A percentile compares a stretch with the other conserved stretches of the same genome.
These are phyloP conservation scores for Sarcophaga subvicina DNA, from an alignment of 2,888 invertebrate genomes.

Conservation along the genomic window DNA sequence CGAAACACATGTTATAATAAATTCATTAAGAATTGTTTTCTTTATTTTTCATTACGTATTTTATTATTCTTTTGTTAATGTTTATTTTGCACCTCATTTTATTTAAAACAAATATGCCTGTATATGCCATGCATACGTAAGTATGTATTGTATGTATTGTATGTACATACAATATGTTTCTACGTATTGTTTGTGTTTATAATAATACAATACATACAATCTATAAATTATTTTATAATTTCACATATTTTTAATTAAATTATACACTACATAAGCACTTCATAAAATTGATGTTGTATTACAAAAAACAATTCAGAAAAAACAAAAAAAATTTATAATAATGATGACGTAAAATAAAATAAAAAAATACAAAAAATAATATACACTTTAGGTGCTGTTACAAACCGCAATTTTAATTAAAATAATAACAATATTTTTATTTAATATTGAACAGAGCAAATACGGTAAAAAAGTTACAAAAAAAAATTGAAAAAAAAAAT, in stretches of 20 bases:
- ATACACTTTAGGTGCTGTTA: conserved; percentile 3
- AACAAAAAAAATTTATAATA: too few relatives aligned
- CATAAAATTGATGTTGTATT: conserved; percentile 22
- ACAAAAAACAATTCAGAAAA: conserved; percentile 1
- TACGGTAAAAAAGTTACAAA: neutral
- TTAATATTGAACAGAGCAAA: conserved; percentile 36
- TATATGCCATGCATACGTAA: neutral
- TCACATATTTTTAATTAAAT: conserved; percentile 32
- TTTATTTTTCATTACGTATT: neutral
- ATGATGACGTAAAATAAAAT: too few relatives aligned
- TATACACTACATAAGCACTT: conserved; percentile 29
- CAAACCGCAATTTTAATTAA: conserved; percentile 68
- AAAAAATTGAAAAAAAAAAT: too few relatives aligned
- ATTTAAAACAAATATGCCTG: neutral
- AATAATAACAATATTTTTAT: conserved; percentile 67
- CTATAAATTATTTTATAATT: neutral
- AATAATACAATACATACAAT: neutral
- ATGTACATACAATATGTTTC: too few relatives aligned
- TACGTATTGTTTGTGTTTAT: neutral
- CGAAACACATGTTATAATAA: conserved; percentile 10
- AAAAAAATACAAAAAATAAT: conserved; percentile 7
- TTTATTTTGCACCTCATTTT: conserved; percentile 41
- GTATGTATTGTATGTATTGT: too few relatives aligned
- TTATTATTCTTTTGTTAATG: conserved; percentile 1
- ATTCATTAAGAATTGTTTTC: neutral